phyloP scores from a whole-genome alignment of 2,888 invertebrate genomes.

The Pseudanteris insignis region DNA sequence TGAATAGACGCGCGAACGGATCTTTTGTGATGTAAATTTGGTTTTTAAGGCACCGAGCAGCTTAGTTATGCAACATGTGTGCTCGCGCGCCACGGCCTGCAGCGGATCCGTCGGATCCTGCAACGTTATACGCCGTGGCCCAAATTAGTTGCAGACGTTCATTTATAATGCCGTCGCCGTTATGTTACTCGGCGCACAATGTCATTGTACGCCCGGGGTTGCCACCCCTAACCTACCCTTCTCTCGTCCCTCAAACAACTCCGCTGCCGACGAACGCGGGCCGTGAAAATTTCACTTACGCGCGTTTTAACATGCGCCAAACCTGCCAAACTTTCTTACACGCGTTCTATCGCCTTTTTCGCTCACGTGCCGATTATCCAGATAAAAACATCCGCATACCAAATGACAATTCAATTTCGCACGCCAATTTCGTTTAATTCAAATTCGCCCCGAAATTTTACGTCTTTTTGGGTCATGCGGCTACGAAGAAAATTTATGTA shows the following conservation, averaged over 20 bases:
- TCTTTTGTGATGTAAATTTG: constrained; percentile 28
- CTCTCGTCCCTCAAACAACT: no score
- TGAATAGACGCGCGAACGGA: constrained; percentile 10
- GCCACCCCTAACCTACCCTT: no score
- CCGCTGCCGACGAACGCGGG: constrained; percentile 49
- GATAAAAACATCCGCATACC: no score
- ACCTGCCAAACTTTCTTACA: no score
- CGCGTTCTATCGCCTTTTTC: no score
- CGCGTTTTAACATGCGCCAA: no score
- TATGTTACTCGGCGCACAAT: constrained; percentile 54
- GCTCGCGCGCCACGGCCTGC: constrained; percentile 29
- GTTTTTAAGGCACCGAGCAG: constrained; percentile 21
- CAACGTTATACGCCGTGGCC: constrained; percentile 49
- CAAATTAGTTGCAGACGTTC: constrained; percentile 63
- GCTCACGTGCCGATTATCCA: no score
- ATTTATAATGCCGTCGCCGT: constrained; percentile 60
- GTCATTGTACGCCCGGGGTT: constrained; percentile 52
- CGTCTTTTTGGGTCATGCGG: constrained; percentile 29
- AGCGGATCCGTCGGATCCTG: constrained; percentile 40
- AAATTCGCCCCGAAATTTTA: constrained; percentile 25
- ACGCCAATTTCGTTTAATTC: constrained; percentile 13
- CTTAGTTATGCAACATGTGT: constrained; percentile 38
- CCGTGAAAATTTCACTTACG: constrained; percentile 59
- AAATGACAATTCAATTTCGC: constrained; percentile 13
- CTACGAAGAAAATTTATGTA: constrained; percentile 25